These are phyloP conservation scores for Periophthalmus magnuspinnatus DNA, from an alignment of 2,797 vertebrate genomes.

Conservation along the genomic window DNA sequence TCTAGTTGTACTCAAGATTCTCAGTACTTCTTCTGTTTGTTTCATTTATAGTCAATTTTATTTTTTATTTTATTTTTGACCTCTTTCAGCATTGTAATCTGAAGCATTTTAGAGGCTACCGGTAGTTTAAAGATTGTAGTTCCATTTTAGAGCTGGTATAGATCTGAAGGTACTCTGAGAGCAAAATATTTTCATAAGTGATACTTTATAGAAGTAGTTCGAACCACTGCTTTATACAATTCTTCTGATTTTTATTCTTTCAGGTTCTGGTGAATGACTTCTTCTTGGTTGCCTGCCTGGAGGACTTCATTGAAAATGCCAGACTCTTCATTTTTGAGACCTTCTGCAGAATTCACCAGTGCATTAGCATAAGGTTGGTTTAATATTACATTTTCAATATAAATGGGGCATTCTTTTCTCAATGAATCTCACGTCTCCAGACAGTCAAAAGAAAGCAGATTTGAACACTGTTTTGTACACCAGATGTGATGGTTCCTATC, in stretches of 20 bases:
- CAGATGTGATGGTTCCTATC: slow-evolving; percentile 29
- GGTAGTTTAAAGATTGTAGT: no score
- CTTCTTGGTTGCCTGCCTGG: slow-evolving; percentile 94
- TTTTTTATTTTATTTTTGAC: no score
- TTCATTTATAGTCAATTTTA: no score
- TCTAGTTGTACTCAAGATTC: no score
- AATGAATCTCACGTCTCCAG: neutral
- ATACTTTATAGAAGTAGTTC: no score
- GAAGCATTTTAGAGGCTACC: no score
- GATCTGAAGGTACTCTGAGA: no score
- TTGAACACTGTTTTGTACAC: slow-evolving; percentile 15
- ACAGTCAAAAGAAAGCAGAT: slow-evolving; percentile 4
- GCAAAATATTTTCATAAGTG: no score
- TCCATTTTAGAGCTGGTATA: no score
- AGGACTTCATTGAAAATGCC: slow-evolving; percentile 98
- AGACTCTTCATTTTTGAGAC: slow-evolving; percentile 98
- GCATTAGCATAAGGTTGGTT: slow-evolving; percentile 98
- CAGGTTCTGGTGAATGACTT: slow-evolving; percentile 98
- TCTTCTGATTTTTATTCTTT: slow-evolving; percentile 9
- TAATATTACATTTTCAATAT: slow-evolving; percentile 25
- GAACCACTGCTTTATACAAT: neutral
- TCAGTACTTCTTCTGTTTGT: no score
- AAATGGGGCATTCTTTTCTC: neutral
- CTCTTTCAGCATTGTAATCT: no score
- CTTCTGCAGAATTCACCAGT: slow-evolving; percentile 97